A percentile compares a stretch with the other conserved stretches of the same genome.
Conservation (phyloP, 2,888 invertebrate species). For the Xanthorhoe spadicearia region DNA sequence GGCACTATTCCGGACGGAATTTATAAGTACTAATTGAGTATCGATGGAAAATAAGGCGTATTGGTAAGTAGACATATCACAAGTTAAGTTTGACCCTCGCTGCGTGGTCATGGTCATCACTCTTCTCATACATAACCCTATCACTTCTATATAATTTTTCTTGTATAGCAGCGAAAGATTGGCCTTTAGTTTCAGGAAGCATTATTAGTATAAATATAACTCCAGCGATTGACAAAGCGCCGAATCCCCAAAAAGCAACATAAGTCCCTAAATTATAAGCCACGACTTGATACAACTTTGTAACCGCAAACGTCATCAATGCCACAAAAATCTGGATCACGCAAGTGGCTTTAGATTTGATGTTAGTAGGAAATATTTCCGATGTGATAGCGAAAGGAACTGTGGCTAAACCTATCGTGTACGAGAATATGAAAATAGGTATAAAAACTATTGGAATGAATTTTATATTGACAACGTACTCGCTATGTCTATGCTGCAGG, state of each 20-base stretch:
- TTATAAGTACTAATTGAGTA: constrained; percentile 21
- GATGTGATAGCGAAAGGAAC: constrained; percentile 87
- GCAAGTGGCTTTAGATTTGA: constrained; percentile 87
- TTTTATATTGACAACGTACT: constrained; percentile 73
- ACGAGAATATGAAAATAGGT: constrained; percentile 86
- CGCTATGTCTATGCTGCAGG: constrained; percentile 75
- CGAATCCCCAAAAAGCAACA: constrained; percentile 84
- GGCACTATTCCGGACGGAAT: constrained; percentile 28
- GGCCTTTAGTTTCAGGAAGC: constrained; percentile 86
- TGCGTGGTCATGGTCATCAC: constrained; percentile 56
- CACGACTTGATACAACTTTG: constrained; percentile 84
- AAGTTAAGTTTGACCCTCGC: constrained; percentile 69
- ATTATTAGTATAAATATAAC: constrained; percentile 80
- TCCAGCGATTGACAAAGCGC: constrained; percentile 76
- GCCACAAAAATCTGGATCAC: constrained; percentile 86
- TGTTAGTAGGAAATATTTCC: constrained; percentile 87
- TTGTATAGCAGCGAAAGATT: constrained; percentile 85
- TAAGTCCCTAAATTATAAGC: constrained; percentile 80
- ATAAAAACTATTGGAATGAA: constrained; percentile 86
- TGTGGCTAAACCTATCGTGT: constrained; percentile 86
- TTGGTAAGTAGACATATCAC: constrained; percentile 41
- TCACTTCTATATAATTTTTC: constrained; percentile 72
- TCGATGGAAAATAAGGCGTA: constrained; percentile 23
- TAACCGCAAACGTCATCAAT: constrained; percentile 84
- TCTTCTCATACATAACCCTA: constrained; percentile 69